Evolutionary conservation across 2,797 vertebrate genomes (phyloP), one percentile per base, ranked within the genome.

Genomic region (Manis pentadactyla): DNA sequence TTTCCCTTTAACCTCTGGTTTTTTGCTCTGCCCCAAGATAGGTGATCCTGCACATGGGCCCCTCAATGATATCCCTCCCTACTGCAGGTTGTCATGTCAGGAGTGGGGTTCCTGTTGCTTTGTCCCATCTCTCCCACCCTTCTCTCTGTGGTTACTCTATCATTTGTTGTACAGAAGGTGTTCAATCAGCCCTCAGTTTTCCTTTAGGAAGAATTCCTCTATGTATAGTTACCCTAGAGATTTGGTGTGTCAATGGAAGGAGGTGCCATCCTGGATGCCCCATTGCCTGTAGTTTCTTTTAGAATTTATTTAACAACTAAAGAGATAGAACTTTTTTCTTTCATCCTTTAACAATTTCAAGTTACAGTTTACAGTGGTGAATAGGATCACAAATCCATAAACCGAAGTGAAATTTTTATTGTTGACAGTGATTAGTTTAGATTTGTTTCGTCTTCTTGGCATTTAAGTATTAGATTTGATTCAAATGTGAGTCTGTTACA

Each of bases 381-480:
- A 21, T 74, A 23, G 12, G 7, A n/a, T 85, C 49, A 78, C 29
- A 85, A 88, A 82, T 71, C 51, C 1, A 1, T 61, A 85, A 81
- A 27, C 85, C 91, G n/a, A 64, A 84, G 37, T n/a, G 39, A 27
- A 90, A 68, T 75, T 87, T 87, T 87, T 42, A n/a, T 57, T 66
- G 46, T 69, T 46, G 39, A 71, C 14, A 55, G 51, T 71, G 39
- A 5, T 49, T 82, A 69, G 19, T 19, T 95, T 51, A 42, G 66
- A 49, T 85, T 93, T 90, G 79, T 53, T 92, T 69, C 95, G 81
- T 79, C n/a, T 66, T 90, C 42, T 82, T 78, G 86, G 14, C 31
- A 12, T 34, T 4, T 4, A 63, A 83, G 8, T 49, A 82, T 61
- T 92, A 87, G 3, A 4, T 61, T 34, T 74, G 73, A 87, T 31